Conservation (phyloP, 2,113 vertebrate genomes). For the Lepidothrix coronata region DNA sequence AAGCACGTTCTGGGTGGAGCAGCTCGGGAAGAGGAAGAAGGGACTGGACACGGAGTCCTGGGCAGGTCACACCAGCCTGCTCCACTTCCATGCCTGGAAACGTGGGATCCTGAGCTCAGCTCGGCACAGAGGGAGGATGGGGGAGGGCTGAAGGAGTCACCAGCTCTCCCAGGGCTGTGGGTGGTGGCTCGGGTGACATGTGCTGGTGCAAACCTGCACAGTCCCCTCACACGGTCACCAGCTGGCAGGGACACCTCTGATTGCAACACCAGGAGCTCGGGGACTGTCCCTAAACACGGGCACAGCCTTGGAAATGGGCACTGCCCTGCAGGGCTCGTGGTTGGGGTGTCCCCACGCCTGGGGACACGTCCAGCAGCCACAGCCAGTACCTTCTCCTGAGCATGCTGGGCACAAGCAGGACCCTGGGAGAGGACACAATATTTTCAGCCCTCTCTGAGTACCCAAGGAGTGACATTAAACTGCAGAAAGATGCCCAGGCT, state of each 20-base stretch:
- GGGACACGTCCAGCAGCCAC: neutral
- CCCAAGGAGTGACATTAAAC: neutral
- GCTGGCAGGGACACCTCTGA: rapidly evolving
- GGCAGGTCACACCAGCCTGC: neutral
- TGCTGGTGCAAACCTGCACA: rapidly evolving
- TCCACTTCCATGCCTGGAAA: neutral
- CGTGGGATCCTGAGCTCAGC: neutral
- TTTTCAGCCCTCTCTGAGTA: neutral
- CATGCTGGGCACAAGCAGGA: neutral
- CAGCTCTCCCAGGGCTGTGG: neutral
- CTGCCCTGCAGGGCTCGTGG: rapidly evolving
- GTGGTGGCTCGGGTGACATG: rapidly evolving
- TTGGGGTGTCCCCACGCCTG: neutral
- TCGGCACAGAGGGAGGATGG: too few relatives aligned
- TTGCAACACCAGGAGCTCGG: neutral
- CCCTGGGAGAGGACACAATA: neutral
- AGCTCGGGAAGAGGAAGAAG: neutral
- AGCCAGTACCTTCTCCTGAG: neutral
- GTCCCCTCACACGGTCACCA: neutral
- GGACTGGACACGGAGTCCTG: too few relatives aligned
- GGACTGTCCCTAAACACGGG: neutral
- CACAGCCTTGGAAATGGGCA: neutral
- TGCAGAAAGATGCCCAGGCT: neutral
- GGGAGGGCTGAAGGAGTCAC: neutral
- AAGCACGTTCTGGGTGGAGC: rapidly evolving